Percentiles rank a stretch among this genome's conserved stretches.
Conservation (phyloP, 2,888 invertebrate species). For the Drosophila multiciliata region DNA sequence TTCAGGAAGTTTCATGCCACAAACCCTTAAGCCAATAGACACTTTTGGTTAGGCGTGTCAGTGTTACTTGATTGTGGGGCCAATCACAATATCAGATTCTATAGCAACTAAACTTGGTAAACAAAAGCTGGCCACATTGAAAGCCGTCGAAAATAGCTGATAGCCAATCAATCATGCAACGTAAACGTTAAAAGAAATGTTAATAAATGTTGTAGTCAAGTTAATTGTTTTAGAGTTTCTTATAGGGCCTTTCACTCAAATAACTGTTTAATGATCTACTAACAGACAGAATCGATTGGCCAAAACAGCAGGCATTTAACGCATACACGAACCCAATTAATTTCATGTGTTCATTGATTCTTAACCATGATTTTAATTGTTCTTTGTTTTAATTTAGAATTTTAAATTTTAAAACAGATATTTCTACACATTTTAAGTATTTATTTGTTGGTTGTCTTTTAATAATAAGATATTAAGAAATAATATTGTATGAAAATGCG, state of each 20-base stretch:
- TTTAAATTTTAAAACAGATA: neutral
- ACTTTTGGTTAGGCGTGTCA: conserved; percentile 19
- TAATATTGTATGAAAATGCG: neutral
- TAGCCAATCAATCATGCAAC: neutral
- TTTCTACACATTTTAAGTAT: neutral
- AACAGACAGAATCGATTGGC: neutral
- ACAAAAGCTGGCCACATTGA: neutral
- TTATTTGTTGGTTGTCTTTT: neutral
- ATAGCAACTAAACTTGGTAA: conserved; percentile 24
- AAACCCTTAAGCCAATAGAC: conserved; percentile 17
- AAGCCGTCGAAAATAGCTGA: neutral
- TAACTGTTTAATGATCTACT: neutral
- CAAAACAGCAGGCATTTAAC: neutral
- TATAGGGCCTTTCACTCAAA: neutral
- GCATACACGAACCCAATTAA: neutral
- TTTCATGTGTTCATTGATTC: neutral
- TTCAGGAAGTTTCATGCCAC: conserved; percentile 50
- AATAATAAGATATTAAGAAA: neutral
- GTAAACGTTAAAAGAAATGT: neutral
- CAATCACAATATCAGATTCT: conserved; percentile 26
- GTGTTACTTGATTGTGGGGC: conserved; percentile 3
- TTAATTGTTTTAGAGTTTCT: neutral
- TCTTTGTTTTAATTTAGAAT: neutral
- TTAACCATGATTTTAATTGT: neutral
- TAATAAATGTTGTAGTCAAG: neutral